These are phyloP conservation scores for Hippocampus zosterae DNA, from an alignment of 2,113 vertebrate genomes.

Conservation along the genomic window DNA sequence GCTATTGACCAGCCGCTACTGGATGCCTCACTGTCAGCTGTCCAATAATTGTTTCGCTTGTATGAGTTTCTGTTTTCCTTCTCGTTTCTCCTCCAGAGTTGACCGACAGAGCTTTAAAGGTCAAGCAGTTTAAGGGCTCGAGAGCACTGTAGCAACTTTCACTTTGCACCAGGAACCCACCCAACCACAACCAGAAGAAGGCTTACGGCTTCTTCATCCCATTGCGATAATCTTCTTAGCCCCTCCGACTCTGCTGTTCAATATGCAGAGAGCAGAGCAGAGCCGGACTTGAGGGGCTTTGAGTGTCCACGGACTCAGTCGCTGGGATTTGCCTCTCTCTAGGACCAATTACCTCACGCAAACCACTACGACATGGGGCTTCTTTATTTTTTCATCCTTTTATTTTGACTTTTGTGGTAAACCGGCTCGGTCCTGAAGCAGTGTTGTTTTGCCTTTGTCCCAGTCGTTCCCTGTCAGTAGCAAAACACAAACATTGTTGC, in stretches of 20 bases:
- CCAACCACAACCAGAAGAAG: conserved; percentile 56
- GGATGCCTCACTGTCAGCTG: conserved; percentile 7
- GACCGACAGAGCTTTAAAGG: conserved; percentile 53
- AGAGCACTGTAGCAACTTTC: conserved; percentile 52
- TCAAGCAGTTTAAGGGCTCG: conserved; percentile 61
- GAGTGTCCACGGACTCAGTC: conserved; percentile 46
- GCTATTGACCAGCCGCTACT: neutral
- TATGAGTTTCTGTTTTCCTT: conserved; percentile 19
- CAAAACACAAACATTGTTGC: neutral
- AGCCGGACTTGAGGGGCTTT: conserved; percentile 58
- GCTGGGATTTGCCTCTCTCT: conserved; percentile 47
- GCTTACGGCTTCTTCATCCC: conserved; percentile 72
- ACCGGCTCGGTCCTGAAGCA: neutral
- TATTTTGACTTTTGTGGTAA: conserved; percentile 7
- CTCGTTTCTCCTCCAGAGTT: conserved; percentile 26
- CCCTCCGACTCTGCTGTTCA: conserved; percentile 61
- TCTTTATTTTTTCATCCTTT: conserved; percentile 23
- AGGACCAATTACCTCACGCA: conserved; percentile 51
- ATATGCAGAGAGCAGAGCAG: conserved; percentile 59
- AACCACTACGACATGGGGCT: conserved; percentile 24
- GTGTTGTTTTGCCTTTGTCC: neutral
- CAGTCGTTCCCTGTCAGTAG: neutral
- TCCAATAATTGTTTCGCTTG: conserved; percentile 13
- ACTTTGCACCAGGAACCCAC: conserved; percentile 37
- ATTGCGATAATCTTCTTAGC: conserved; percentile 77